Base-by-base conservation (phyloP, 64 coral and sea anemone species). In the Cladopsammia gracilis region DNA sequence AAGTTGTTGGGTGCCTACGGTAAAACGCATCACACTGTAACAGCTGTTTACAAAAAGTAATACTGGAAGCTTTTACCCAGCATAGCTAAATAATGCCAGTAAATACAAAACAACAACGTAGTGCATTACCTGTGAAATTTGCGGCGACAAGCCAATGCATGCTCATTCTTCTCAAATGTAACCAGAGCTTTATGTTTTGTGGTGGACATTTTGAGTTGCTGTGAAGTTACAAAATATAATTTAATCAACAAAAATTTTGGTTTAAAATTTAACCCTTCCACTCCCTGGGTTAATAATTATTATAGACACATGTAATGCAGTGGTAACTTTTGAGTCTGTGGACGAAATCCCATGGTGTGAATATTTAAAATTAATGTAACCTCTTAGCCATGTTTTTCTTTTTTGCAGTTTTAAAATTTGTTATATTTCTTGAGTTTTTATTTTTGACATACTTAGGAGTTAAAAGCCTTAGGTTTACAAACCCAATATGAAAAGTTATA, bases 161-260 rank as follows among this genome's bases (percentile, higher is more conserved):
- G 94, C 53, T 98, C 97, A 77, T 98, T 93, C 79, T 98, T 98
- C 73, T 98, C 97, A 92, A 98, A 98, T 4, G 97, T 98, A 22
- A 98, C 97, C 62, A 98, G 75, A 52, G 97, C 97, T 67, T 98
- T 98, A 76, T 98, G 97, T 48, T 98, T 98, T 48, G 97, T 98
- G 47, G 94, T 98, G 9, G 97, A 98, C 97, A 98, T 98, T 78
- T 98, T 98, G 25, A 98, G 92, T 98, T 98, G 97, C 97, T 98
- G 75, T 77, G 68, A 90, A 73, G 70, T 77, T 56, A 95, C 45
- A 2, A 20, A 64, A 15, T 48, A 71, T 23, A 25, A 4, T 23
- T 25, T 1, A 25, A 2, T 24, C 7, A 69, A 25, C 65, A 1
- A 25, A 34, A 76, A 15, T 50, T 53, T 50, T 3, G 71, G 8